Evolutionary conservation across 2,888 invertebrate genomes (phyloP).

Genomic region (Lithophane semibrunnea): DNA sequence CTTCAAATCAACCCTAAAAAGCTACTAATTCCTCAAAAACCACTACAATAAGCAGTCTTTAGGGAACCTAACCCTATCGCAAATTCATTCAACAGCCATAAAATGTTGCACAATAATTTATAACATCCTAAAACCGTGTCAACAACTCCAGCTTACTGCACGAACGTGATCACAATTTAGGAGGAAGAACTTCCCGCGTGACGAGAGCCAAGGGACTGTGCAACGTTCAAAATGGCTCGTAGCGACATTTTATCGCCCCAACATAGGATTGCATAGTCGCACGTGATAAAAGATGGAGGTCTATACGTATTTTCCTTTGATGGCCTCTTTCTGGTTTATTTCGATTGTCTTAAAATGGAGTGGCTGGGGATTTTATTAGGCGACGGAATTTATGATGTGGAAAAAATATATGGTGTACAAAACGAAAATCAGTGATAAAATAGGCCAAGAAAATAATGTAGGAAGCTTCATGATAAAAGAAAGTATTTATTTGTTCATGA

Average conservation of each 20-base stretch:
- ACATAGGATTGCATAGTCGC: constrained; percentile 39
- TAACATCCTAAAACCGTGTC: constrained; percentile 46
- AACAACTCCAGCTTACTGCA: constrained; percentile 53
- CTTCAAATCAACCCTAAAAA: not conserved
- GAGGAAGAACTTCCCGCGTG: constrained; percentile 35
- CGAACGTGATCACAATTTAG: constrained; percentile 60
- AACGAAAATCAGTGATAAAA: not conserved
- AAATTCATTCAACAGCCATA: constrained; percentile 46
- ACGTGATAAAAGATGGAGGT: constrained; percentile 41
- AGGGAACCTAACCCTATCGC: not conserved
- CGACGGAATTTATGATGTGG: constrained; percentile 20
- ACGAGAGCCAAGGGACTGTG: constrained; percentile 51
- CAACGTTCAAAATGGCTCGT: constrained; percentile 28
- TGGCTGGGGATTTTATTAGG: constrained; percentile 36
- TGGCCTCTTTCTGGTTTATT: constrained; percentile 50
- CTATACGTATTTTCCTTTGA: constrained; percentile 42
- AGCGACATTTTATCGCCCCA: constrained; percentile 52
- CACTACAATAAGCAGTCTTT: not conserved
- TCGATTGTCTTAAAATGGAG: constrained; percentile 42
- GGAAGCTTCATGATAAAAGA: not conserved
- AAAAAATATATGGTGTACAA: not conserved
- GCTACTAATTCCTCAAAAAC: not conserved
- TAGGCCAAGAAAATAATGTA: not conserved
- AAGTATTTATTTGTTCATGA: no score
- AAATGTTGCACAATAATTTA: constrained; percentile 49